Evolutionary conservation across 2,113 vertebrate genomes (phyloP), one percentile per base, ranked within the genome.

Genomic region (Amblyopsis rosae): DNA sequence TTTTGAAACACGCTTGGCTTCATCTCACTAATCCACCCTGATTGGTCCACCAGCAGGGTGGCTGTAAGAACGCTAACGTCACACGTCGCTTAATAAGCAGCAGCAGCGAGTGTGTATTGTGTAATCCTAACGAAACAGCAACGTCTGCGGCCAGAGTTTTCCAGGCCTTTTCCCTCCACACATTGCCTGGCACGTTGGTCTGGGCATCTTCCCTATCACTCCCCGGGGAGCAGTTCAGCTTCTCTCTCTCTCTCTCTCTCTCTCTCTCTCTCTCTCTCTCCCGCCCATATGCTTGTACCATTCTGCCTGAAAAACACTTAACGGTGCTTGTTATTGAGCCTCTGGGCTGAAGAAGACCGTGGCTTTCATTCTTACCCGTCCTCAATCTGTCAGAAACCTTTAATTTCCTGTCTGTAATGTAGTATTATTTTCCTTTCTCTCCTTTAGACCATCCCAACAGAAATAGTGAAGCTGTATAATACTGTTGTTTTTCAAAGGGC

Each of bases 321-420:
- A 73, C 68, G 7, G 70, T 59, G 35, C 12, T 57, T 35, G 12
- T 86, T 88, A 89, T 85, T 86, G 81, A 82, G 78, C 75, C 86
- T 74, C 86, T 3, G 65, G 70, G 46, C 70, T 87, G 69, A 73
- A 81, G 71, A 12, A 70, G 65, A 65, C 69, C 57, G 41, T 67
- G 33, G 66, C 16, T 57, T 55, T 82, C 70, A 50, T 65, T 74
- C 77, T 79, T 33, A 50, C 62, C 74, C 77, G 73, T 26, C 50
- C 64, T 45, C 65, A n/a, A 7, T 75, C 51, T 69, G 63, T 60
- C 61, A 73, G 47, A 15, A 67, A 33, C 56, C 65, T 80, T 72
- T 78, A 64, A 75, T 65, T 79, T 61, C 53, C 1, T 12, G 32
- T 16, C 16, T 41, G 35, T 8, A 6, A 8, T 41, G 35, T 41